A percentile compares a stretch with the other conserved stretches of the same genome.
These are phyloP conservation scores for Sepioteuthis lessoniana DNA, from an alignment of 2,888 invertebrate species.

Conservation along the genomic window DNA sequence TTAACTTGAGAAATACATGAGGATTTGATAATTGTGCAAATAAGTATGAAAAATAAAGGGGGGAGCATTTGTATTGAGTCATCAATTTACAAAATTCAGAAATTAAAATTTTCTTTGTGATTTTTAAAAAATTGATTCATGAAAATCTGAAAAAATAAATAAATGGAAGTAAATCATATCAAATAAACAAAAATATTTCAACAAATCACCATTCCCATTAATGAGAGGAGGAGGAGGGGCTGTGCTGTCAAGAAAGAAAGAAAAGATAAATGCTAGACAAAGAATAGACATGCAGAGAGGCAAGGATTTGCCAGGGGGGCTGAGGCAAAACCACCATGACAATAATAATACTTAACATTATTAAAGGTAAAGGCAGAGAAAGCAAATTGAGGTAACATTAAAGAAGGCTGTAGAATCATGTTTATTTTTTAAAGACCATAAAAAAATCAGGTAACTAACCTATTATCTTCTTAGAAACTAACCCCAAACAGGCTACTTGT, in stretches of 20 bases:
- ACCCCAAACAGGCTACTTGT: too few species aligned
- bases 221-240: neutral
- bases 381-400: too few species aligned
- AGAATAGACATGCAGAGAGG: neutral
- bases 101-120: neutral
- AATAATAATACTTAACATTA: neutral
- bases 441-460: neutral
- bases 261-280: neutral
- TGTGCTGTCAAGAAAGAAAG: neutral
- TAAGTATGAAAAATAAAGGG: too few species aligned
- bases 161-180: neutral
- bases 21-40: too few species aligned
- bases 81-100: neutral
- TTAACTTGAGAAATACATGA: too few species aligned
- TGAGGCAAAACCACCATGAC: neutral
- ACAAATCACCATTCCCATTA: conserved; percentile 6
- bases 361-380: neutral
- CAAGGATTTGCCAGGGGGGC: neutral
- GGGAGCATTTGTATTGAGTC: neutral
- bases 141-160: neutral
- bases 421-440: too few species aligned
- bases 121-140: too few species aligned
- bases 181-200: neutral
- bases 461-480: too few species aligned
- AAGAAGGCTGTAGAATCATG: neutral